These are phyloP conservation scores for Empidonax traillii DNA, from an alignment of 2,113 vertebrate genomes.

Conservation along the genomic window DNA sequence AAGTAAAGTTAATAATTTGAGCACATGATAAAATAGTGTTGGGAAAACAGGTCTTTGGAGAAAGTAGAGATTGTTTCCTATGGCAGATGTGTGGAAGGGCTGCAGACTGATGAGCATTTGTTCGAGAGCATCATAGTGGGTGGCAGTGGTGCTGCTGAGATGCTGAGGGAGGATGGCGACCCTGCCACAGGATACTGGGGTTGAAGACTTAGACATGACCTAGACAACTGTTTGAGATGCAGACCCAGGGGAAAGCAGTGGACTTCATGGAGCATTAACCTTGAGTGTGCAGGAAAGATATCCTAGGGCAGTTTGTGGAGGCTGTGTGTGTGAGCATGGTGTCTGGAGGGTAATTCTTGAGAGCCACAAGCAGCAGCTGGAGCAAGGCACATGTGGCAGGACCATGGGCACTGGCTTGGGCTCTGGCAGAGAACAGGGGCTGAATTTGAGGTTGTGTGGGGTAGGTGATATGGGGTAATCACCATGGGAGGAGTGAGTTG, in stretches of 20 bases:
- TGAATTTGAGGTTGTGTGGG: not conserved
- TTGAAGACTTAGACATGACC: accelerated
- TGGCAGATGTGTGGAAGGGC: not conserved
- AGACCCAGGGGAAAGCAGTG: not conserved
- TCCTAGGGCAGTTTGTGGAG: accelerated
- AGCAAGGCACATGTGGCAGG: not conserved
- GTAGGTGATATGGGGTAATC: not conserved
- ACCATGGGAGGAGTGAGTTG: not conserved
- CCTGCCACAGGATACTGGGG: not conserved
- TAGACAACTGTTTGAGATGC: not conserved
- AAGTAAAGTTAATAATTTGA: not conserved
- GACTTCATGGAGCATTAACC: not conserved
- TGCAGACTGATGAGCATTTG: not conserved
- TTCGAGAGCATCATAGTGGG: not conserved
- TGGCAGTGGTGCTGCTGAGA: not conserved
- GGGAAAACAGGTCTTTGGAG: not conserved
- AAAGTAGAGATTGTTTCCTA: not conserved
- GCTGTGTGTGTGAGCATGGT: accelerated
- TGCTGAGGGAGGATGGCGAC: not conserved
- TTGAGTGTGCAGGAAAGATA: not conserved
- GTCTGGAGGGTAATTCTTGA: not conserved
- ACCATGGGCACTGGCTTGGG: not conserved
- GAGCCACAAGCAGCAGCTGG: not conserved
- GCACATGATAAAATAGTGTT: not conserved
- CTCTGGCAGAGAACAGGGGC: not conserved